Conservation (phyloP, 2,797 vertebrate genomes). For the Enteromius thamalakanensis region DNA sequence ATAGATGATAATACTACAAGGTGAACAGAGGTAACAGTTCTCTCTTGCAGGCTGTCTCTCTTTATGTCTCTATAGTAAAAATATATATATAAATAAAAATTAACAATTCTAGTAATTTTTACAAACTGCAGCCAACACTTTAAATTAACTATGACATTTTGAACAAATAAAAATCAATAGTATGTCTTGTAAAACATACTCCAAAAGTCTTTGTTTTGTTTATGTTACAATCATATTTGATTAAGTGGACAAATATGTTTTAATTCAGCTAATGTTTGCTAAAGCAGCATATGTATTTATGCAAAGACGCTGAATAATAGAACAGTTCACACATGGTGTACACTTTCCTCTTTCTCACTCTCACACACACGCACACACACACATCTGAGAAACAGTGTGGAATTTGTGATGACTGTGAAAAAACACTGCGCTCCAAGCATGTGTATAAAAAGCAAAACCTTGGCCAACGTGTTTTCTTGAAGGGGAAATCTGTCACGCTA, state of each 20-base stretch:
- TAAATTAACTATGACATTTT: not conserved
- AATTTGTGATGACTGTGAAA: slow-evolving; percentile 11
- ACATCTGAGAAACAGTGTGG: not conserved
- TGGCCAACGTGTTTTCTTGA: not conserved
- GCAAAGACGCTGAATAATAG: slow-evolving; percentile 48
- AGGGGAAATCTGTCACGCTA: slow-evolving; percentile 8
- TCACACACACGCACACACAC: not conserved
- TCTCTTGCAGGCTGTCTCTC: too few species aligned
- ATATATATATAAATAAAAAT: too few species aligned
- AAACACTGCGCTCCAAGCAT: not conserved
- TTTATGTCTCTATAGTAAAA: not conserved
- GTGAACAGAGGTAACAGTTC: not conserved
- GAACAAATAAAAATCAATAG: not conserved
- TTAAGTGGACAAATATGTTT: slow-evolving; percentile 12
- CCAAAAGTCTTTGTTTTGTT: not conserved
- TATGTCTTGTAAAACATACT: not conserved
- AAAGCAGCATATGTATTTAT: slow-evolving; percentile 28
- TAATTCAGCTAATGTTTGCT: slow-evolving; percentile 21
- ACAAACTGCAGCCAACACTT: not conserved
- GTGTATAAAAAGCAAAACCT: slow-evolving; percentile 14
- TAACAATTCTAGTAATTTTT: not conserved
- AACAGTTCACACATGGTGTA: slow-evolving; percentile 2
- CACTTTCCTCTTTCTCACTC: not conserved
- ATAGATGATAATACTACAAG: not conserved
- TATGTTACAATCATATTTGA: not conserved